Percentiles rank a stretch among this genome's conserved stretches.
Evolutionary conservation across 2,113 vertebrate species (phyloP).

Genomic region (Papio anubis): DNA sequence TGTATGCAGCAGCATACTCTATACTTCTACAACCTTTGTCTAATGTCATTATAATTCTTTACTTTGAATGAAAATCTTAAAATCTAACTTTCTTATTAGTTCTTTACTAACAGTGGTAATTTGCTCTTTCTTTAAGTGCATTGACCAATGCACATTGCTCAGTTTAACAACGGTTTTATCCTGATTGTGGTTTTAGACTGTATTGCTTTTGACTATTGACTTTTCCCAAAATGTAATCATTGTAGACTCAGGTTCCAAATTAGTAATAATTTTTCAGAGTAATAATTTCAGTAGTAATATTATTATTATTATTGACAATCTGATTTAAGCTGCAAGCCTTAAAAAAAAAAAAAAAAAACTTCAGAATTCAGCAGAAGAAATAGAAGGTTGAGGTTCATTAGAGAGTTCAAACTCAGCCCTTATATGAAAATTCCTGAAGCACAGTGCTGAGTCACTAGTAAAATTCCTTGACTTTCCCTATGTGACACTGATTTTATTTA

Average conservation of each 20-base stretch:
- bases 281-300: neutral
- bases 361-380: neutral
- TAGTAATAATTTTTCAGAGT: constrained; percentile 41
- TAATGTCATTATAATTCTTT: neutral
- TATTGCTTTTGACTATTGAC: neutral
- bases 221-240: constrained; percentile 43
- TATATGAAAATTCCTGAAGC: neutral
- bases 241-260: constrained; percentile 19
- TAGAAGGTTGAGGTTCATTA: neutral
- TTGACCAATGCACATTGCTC: neutral
- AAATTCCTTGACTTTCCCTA: neutral
- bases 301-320: neutral
- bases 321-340: neutral
- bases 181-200: neutral
- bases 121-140: constrained; percentile 10
- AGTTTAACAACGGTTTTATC: constrained; percentile 31
- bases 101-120: neutral
- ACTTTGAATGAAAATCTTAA: constrained; percentile 26
- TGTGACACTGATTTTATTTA: neutral
- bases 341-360: neutral
- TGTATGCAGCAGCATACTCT: neutral
- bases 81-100: neutral
- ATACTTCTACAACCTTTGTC: neutral
- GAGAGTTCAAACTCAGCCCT: neutral
- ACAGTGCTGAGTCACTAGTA: neutral